Percentiles rank a stretch among this genome's conserved stretches.
Conservation (phyloP, 2,888 invertebrate genomes). For the Leptinotarsa peninsularis region DNA sequence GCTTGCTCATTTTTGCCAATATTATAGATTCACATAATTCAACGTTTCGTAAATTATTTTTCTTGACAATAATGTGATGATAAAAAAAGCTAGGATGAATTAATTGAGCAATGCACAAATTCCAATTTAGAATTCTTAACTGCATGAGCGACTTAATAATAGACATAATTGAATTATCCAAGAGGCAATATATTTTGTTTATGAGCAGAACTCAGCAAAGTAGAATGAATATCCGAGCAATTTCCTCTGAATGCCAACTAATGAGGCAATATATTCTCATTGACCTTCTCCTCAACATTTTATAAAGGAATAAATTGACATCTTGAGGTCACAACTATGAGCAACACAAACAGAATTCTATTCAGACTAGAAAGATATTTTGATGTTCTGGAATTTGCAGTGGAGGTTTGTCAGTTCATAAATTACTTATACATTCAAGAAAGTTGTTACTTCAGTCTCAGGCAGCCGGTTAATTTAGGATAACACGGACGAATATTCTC, state of each 20-base stretch:
- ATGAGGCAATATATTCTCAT: background rate
- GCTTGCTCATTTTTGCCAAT: no score
- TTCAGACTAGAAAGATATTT: conserved; percentile 2
- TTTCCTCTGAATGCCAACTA: background rate
- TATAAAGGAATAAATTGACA: conserved; percentile 10
- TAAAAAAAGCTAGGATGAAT: no score
- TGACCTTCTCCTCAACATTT: background rate
- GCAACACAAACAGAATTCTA: background rate
- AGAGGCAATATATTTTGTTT: background rate
- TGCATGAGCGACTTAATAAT: background rate
- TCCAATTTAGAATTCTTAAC: background rate
- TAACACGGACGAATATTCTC: conserved; percentile 9
- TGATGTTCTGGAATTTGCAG: background rate
- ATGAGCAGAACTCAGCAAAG: background rate
- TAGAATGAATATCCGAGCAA: background rate
- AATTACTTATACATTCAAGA: conserved; percentile 19
- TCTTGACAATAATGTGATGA: no score
- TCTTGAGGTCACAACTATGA: background rate
- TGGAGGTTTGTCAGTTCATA: conserved; percentile 7
- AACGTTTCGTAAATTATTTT: no score
- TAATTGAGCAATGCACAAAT: background rate
- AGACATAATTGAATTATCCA: background rate
- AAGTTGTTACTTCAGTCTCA: conserved; percentile 13
- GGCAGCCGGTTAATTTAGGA: conserved; percentile 4
- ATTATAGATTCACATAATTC: no score